Evolutionary conservation across 2,888 invertebrate genomes (phyloP).

Genomic region (Epirrhoe tristata): DNA sequence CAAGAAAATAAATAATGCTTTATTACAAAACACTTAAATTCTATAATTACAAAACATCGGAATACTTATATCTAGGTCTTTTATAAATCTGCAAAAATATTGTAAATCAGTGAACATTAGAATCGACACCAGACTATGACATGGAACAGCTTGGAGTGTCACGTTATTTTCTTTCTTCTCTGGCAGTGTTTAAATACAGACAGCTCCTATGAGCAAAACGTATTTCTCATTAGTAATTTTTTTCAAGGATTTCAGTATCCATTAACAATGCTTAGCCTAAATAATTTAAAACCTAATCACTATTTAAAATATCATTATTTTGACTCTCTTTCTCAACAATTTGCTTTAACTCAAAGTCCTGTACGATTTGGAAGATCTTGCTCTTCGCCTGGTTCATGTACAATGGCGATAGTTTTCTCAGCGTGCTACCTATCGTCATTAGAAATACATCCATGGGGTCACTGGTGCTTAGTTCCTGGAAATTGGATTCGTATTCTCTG

Average conservation of each 20-base stretch:
- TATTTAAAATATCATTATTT: slow-evolving; percentile 4
- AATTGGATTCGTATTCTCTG: slow-evolving; percentile 18
- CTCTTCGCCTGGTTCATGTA: slow-evolving; percentile 77
- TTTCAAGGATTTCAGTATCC: background rate
- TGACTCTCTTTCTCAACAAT: slow-evolving; percentile 35
- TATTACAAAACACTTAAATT: slow-evolving; percentile 20
- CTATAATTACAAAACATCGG: background rate
- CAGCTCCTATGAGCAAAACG: background rate
- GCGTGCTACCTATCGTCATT: slow-evolving; percentile 69
- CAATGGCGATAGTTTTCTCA: slow-evolving; percentile 71
- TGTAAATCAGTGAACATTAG: too few species aligned
- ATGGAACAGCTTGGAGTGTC: too few species aligned
- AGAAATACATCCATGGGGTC: slow-evolving; percentile 61
- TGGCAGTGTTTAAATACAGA: background rate
- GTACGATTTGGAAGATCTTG: slow-evolving; percentile 78
- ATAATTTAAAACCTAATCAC: slow-evolving; percentile 11
- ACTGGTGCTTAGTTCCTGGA: slow-evolving; percentile 32
- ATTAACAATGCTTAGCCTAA: background rate
- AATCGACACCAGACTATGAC: too few species aligned
- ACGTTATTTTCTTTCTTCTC: too few species aligned
- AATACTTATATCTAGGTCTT: background rate
- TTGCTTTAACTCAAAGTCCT: slow-evolving; percentile 76
- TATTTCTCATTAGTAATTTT: background rate
- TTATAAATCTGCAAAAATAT: too few species aligned
- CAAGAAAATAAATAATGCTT: background rate